Evolutionary conservation across 2,113 vertebrate species (phyloP), one percentile per base, ranked within the genome.

Genomic region (Felis chaus): DNA sequence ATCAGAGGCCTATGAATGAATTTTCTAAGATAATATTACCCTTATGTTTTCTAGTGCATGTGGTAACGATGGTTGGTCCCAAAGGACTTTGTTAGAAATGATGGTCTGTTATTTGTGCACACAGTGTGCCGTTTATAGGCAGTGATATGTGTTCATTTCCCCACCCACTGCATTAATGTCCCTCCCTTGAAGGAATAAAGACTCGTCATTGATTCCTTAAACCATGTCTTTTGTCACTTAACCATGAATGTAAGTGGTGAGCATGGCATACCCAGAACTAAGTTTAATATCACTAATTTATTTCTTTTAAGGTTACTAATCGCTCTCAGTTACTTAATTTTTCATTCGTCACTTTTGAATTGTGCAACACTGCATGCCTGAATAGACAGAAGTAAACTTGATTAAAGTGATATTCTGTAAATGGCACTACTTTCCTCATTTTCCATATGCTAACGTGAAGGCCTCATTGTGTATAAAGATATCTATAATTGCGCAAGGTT

Each of bases 251-350:
- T 14, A 81, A 69, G 84, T 27, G 16, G 19, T 94, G 45, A 96
- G 33, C 19, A 9, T 36, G 41, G 25, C 55, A 57, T 78, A 82
- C 6, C 68, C 9, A 91, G 65, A 45, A 90, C 7, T 25, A 76
- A 92, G 45, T 84, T 84, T 93, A 80, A 4, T 78, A 50, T 39
- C 19, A 86, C 55, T 55, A 11, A 87, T 81, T 83, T 78, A 61
- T 76, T 53, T 94, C 50, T 68, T 50, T 50, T 82, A 93, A 53
- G 11, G 7, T 76, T 92, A 18, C 41, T 45, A 79, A 0, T 79
- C 92, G 2, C 53, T 61, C 2, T 86, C 65, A 71, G 4, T 84
- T 66, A 76, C 41, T 97, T 97, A 61, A 29, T 94, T 95, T 92
- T 81, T 87, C 19, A 80, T 89, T 91, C 89, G 74, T 53, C 29